Evolutionary conservation across 1,140 invertebrate species (phyloP).

Genomic region (Trichomalopsis sarcophagae): DNA sequence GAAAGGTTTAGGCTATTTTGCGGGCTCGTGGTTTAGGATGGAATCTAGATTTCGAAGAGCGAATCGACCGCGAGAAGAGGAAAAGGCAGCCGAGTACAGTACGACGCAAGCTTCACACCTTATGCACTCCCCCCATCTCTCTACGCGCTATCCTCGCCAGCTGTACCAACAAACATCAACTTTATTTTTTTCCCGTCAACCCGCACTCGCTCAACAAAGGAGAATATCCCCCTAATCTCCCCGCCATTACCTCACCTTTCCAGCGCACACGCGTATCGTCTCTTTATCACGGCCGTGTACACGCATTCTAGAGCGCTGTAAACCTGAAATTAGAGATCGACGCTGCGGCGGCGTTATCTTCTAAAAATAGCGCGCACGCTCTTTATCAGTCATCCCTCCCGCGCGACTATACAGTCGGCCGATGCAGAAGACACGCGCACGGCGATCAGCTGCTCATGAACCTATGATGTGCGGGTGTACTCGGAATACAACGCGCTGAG

Average conservation of each 20-base stretch:
- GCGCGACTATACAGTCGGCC: no score
- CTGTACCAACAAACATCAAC: background rate
- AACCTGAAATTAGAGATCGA: conserved; percentile 38
- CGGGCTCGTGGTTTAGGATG: background rate
- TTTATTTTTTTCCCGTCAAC: background rate
- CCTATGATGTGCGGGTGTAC: background rate
- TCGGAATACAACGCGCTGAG: background rate
- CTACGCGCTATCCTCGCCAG: background rate
- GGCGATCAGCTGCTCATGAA: background rate
- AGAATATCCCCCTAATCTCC: background rate
- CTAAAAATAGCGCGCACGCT: conserved; percentile 6
- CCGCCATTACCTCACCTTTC: background rate
- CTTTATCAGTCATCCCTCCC: conserved; percentile 10
- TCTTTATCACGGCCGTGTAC: background rate
- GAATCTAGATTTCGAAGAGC: background rate
- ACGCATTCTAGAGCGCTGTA: conserved; percentile 29
- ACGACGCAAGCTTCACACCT: no score
- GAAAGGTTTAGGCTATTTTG: background rate
- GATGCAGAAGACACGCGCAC: background rate
- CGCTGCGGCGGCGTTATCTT: background rate
- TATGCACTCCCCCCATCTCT: no score
- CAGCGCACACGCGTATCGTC: background rate
- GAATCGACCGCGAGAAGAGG: background rate
- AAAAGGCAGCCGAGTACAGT: no score
- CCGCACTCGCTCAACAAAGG: background rate